Percentiles rank a stretch among this genome's conserved stretches.
phyloP scores from a whole-genome alignment of 2,797 vertebrate species.

The Distichodus sexfasciatus region DNA sequence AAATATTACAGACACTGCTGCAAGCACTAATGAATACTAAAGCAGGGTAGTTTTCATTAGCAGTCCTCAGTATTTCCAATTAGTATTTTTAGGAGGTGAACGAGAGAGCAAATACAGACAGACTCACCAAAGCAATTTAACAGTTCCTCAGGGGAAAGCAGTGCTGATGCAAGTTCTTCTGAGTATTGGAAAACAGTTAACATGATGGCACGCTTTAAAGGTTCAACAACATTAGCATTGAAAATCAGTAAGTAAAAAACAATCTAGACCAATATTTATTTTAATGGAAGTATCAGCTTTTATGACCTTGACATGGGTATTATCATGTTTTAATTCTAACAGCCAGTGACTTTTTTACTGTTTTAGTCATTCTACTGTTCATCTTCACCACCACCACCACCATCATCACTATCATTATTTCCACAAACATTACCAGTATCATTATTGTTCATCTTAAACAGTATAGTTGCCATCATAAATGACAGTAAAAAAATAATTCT shows the following conservation, averaged over 20 bases:
- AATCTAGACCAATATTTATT: too few species aligned
- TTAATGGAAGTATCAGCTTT: too few species aligned
- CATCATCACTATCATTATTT: neutral
- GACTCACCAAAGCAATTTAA: neutral
- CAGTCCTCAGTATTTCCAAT: neutral
- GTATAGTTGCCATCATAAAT: neutral
- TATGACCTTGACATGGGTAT: neutral
- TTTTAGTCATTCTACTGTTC: neutral
- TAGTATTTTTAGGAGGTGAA: neutral
- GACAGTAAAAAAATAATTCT: constrained; percentile 53
- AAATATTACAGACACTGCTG: neutral
- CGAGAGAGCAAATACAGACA: neutral
- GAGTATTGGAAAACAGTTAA: neutral
- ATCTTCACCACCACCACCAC: constrained; percentile 12
- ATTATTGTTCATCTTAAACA: neutral
- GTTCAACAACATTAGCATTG: neutral
- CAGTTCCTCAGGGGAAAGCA: neutral
- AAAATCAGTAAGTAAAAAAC: neutral
- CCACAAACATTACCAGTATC: neutral
- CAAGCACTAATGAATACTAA: neutral
- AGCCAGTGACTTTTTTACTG: neutral
- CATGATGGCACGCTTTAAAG: neutral
- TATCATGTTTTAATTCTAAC: neutral
- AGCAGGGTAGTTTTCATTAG: neutral
- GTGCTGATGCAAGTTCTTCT: neutral